Evolutionary conservation across 2,888 invertebrate genomes (phyloP), one percentile per base, ranked within the genome.

Genomic region (Philaethria dido): DNA sequence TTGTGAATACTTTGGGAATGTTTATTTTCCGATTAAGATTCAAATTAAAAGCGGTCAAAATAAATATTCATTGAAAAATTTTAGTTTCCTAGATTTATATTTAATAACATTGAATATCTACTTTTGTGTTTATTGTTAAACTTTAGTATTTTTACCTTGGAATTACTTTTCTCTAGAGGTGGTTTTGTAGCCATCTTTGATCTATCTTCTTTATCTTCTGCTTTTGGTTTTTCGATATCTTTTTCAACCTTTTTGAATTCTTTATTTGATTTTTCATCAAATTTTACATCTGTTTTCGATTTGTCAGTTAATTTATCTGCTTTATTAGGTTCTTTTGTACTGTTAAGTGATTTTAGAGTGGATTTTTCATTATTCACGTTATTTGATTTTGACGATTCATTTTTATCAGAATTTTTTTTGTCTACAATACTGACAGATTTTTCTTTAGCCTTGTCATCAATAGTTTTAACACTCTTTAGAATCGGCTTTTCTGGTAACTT

Each of bases 151-250:
- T 20, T 47, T 82, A 90, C 92, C 88, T 92, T 92, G 5, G 91
- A 86, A 47, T 91, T 83, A 50, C 81, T 70, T 69, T 91, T 91
- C 71, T 91, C 91, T 44, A 87, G 66, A 0, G 89, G 92, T 68
- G 93, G 92, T 78, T 92, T 93, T 0, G 92, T 89, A 14, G 92
- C 88, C 92, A 92, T 92, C 74, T 86, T 87, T 29, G 81, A 62
- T 72, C 82, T 82, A 16, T 87, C 87, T 74, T 90, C 65, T 73
- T 85, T 77, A n/a, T 73, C 59, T 70, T 80, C 78, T 71, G 69
- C 33, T 71, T 73, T 70, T 67, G 63, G 42, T 73, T 73, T 73
- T 36, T 69, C 62, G 0, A 39, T 68, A 54, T n/a, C 42, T 74
- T 75, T 78, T n/a, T 72, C 73, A 45, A 59, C 70, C 66, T 78